Evolutionary conservation across 2,113 vertebrate genomes (phyloP), one percentile per base, ranked within the genome.

Genomic region (Astatoreochromis straeleni): DNA sequence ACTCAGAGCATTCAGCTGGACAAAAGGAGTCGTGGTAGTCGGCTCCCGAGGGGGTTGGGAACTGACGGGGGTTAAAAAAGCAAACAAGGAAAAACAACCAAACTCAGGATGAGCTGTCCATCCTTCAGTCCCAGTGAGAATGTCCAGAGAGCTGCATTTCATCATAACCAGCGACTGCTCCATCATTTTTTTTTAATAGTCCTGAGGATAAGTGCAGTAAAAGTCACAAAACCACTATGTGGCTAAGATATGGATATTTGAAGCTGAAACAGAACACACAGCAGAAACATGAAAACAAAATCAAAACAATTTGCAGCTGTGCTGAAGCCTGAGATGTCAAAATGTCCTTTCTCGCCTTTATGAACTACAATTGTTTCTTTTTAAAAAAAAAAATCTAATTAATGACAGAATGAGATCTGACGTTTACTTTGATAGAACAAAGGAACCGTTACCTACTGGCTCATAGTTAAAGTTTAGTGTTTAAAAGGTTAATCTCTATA

Each of bases 11-110:
- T 92, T 93, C 88, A 91, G 14, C 13, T 3, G 84, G 82, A 95
- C 91, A 94, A 93, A 90, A 24, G 88, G 85, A 89, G 88, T 89
- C 3, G 70, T 63, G 92, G n/a, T 7, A 7, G 40, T 12, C 1
- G 0, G 6, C 35, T 83, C 84, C 55, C 3, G 4, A 26, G 89
- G 85, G 88, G 90, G 86, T 24, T 81, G 73, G 86, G 85, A 85
- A 63, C 58, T 42, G 4, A 1, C 7, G 3, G 70, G 81, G 45
- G 81, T 29, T 42, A 42, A 75, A 83, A 80, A 9, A 53, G 55
- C 45, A 70, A 84, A 84, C 13, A 58, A 3, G 12, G 13, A 19
- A 73, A 81, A 9, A 51, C 38, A 79, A 40, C 1, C 13, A 11
- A 63, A 79, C 9, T 78, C 24, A 16, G 21, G 85, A 58, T 21